Evolutionary conservation across 2,113 vertebrate genomes (phyloP), one percentile per base, ranked within the genome.

Genomic region (Pycnonotus jocosus): DNA sequence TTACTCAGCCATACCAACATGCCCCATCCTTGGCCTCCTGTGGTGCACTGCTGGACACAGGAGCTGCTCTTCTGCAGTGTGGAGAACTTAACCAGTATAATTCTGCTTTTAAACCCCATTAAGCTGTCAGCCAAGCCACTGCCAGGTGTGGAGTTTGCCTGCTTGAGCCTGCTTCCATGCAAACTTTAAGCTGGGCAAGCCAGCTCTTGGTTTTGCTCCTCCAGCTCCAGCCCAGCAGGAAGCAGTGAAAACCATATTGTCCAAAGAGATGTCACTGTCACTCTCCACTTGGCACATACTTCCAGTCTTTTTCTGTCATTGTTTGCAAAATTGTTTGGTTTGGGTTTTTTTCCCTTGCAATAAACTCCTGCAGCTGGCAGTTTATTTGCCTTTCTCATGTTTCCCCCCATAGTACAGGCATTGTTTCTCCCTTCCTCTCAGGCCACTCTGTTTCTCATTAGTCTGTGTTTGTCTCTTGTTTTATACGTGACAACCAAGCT

Each of bases 381-480:
- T 74, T 77, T 81, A 58, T 17, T 93, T 86, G 72, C 51, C 86
- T 93, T 94, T 96, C 92, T 94, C 85, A 90, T 93, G 71, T 95
- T 96, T 96, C 86, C 30, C 21, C 64, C 76, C 60, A 93, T 37
- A 93, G 77, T 86, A 89, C 51, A 81, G 84, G 80, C 83, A 94
- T 94, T 96, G 94, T 96, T 94, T 81, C 53, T 51, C 38, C 80
- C 47, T 91, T 81, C 54, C 72, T 93, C 2, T 0, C 38, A 66
- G 69, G 65, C 69, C 72, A 56, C 47, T 93, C 92, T 97, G 95
- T 81, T 95, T 93, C 88, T 95, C 54, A 88, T 94, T 96, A 95
- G 50, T 9, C 58, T 51, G 38, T 70, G 71, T 74, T 96, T 78
- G 66, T 74, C 69, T 81, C 80, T 66, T 0, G 0, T 38, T 95